These are phyloP conservation scores for Drosophila equinoxialis DNA, from an alignment of 1,140 invertebrate species.

Conservation along the genomic window DNA sequence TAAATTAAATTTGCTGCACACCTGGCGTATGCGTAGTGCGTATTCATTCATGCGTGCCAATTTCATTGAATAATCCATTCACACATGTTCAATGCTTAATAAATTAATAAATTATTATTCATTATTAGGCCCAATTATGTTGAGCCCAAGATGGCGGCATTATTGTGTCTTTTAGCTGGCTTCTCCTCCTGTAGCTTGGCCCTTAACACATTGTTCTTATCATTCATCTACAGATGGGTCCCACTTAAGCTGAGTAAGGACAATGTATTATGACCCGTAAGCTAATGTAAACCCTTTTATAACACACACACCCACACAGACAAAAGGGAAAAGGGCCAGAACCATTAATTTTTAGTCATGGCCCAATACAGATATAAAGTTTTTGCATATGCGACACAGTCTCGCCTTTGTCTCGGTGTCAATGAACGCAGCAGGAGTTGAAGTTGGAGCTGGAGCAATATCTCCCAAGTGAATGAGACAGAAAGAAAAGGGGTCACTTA, in stretches of 20 bases:
- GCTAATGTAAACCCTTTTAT: constrained; percentile 52
- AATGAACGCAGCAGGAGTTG: constrained; percentile 24
- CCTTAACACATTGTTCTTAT: constrained; percentile 31
- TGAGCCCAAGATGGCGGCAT: background rate
- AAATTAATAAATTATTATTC: constrained; percentile 28
- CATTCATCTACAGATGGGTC: constrained; percentile 41
- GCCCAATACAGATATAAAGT: constrained; percentile 43
- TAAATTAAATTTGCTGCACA: constrained; percentile 38
- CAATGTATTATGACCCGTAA: constrained; percentile 49
- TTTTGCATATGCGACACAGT: constrained; percentile 49
- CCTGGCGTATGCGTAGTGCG: constrained; percentile 65
- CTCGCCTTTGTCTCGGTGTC: constrained; percentile 34
- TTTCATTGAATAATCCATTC: background rate
- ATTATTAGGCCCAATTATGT: constrained; percentile 46
- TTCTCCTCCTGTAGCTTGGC: background rate
- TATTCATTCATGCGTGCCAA: constrained; percentile 9
- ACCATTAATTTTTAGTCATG: constrained; percentile 54
- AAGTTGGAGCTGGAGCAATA: constrained; percentile 6
- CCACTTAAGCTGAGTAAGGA: constrained; percentile 51
- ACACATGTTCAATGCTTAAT: constrained; percentile 2
- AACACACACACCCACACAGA: constrained; percentile 19
- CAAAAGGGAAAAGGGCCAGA: constrained; percentile 32
- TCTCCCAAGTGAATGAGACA: background rate
- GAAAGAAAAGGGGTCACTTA: background rate
- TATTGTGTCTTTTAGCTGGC: constrained; percentile 20